Conservation (phyloP, 2,888 invertebrate genomes). For the Theretra japonica region DNA sequence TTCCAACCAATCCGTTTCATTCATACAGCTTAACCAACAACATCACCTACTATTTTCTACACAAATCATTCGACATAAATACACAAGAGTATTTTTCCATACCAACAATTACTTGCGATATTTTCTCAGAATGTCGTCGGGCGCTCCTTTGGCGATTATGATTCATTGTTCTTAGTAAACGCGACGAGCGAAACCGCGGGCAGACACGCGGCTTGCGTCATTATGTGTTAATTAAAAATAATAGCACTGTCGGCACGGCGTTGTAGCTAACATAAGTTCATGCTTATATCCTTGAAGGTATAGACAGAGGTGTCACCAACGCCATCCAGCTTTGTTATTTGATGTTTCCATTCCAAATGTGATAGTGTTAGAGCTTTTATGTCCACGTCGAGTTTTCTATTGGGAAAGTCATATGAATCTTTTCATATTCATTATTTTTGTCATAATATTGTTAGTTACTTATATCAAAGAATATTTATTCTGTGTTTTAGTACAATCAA, state of each 20-base stretch:
- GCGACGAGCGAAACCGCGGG: neutral
- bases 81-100: neutral
- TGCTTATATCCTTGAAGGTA: neutral
- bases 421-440: no score
- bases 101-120: neutral
- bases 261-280: neutral
- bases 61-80: neutral
- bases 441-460: no score
- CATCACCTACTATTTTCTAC: neutral
- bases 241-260: neutral
- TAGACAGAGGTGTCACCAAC: no score
- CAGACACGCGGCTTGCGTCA: neutral
- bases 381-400: no score
- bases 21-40: neutral
- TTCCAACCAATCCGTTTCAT: no score
- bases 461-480: no score
- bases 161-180: neutral
- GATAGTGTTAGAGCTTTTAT: no score
- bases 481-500: no score
- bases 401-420: no score
- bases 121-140: conserved; percentile 1
- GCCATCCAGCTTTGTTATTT: no score
- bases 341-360: no score
- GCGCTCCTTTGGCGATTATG: neutral
- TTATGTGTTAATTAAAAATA: neutral